Evolutionary conservation across 2,888 invertebrate genomes (phyloP).

Genomic region (Tetheella fluctuosa): DNA sequence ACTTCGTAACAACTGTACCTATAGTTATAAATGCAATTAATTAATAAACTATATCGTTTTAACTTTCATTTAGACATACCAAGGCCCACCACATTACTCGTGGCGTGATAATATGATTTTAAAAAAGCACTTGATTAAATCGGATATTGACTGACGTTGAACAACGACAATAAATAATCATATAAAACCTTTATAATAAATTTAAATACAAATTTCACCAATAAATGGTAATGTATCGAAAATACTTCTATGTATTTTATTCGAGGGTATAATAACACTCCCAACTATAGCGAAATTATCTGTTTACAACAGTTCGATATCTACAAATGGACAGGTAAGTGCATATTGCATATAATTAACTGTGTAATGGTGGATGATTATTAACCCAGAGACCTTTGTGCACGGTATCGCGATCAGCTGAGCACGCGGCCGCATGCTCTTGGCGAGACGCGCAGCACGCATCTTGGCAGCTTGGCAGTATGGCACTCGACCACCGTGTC

Average conservation of each 20-base stretch:
- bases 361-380: constrained; percentile 55
- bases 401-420: constrained; percentile 71
- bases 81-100: neutral
- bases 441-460: constrained; percentile 44
- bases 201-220: neutral
- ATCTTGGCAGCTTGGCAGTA: constrained; percentile 53
- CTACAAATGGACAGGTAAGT: constrained; percentile 23
- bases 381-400: constrained; percentile 79
- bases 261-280: neutral
- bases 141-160: neutral
- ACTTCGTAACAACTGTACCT: too few relatives aligned
- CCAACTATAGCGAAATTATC: constrained; percentile 5
- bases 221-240: neutral
- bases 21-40: neutral
- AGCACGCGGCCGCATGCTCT: constrained; percentile 48
- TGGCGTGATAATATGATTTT: neutral
- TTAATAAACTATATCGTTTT: neutral
- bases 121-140: neutral
- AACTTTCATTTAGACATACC: neutral
- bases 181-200: too few relatives aligned
- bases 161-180: neutral
- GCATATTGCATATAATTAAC: constrained; percentile 49
- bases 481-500: constrained; percentile 43
- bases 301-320: neutral
- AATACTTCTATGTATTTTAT: neutral